A percentile compares a stretch with the other conserved stretches of the same genome.
phyloP scores from a whole-genome alignment of 2,797 vertebrate species.

The Acrocephalus scirpaceus region DNA sequence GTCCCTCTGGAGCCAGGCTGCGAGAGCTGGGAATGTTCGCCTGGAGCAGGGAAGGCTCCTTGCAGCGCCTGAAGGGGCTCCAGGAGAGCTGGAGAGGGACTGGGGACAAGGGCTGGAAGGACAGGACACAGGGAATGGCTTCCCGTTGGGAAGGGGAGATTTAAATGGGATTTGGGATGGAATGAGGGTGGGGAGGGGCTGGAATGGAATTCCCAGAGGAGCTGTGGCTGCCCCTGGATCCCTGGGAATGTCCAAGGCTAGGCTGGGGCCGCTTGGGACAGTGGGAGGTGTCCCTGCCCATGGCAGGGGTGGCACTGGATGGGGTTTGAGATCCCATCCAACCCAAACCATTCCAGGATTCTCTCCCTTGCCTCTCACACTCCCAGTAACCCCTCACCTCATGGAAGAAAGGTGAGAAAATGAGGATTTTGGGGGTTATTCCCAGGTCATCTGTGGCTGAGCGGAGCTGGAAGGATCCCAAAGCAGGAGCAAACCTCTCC shows the following conservation, averaged over 20 bases:
- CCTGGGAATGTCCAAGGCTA: not conserved
- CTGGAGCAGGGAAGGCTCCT: not conserved
- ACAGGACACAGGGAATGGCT: not conserved
- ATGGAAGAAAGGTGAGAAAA: accelerated
- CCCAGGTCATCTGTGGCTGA: accelerated
- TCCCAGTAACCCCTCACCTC: not conserved
- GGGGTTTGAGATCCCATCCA: not conserved
- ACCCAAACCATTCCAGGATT: not conserved
- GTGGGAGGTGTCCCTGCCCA: not conserved
- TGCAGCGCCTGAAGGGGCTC: not conserved
- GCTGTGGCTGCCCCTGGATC: not conserved
- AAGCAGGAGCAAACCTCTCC: not conserved
- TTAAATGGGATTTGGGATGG: not conserved
- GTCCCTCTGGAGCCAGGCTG: not conserved
- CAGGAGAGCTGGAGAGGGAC: not conserved
- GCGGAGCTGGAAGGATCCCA: not conserved
- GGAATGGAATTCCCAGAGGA: not conserved
- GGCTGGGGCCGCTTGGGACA: accelerated
- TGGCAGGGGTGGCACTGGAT: not conserved
- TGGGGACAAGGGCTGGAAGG: too few species aligned
- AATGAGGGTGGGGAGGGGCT: not conserved
- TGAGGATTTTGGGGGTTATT: not conserved
- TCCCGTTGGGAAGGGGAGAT: not conserved
- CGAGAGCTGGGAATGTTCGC: not conserved
- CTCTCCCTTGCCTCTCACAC: not conserved